Conservation (phyloP, 2,888 invertebrate genomes). For the Eristalis pertinax region DNA sequence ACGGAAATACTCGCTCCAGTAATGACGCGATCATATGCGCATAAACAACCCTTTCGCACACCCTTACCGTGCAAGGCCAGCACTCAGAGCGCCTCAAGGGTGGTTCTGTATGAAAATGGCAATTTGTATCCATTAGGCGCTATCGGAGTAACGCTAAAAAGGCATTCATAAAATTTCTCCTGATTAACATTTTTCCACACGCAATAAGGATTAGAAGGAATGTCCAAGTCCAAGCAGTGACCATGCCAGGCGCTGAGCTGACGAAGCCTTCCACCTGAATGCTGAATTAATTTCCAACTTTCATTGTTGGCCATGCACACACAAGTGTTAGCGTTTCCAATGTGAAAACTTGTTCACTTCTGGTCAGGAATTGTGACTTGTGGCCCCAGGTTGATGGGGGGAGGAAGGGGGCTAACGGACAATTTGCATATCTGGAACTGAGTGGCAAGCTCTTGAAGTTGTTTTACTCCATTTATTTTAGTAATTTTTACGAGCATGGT, state of each 20-base stretch:
- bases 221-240: slow-evolving; percentile 2
- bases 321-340: slow-evolving; percentile 50
- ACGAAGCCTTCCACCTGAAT: slow-evolving; percentile 36
- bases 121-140: slow-evolving; percentile 72
- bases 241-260: not conserved
- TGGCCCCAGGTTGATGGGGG: slow-evolving; percentile 1
- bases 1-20: slow-evolving; percentile 67
- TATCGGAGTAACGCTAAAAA: slow-evolving; percentile 72
- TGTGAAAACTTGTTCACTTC: slow-evolving; percentile 65
- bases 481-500: slow-evolving; percentile 71
- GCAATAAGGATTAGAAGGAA: slow-evolving; percentile 70
- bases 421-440: slow-evolving; percentile 66
- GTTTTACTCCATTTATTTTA: slow-evolving; percentile 55
- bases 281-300: slow-evolving; percentile 68
- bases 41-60: slow-evolving; percentile 69
- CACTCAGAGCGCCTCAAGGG: slow-evolving; percentile 12
- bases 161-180: slow-evolving; percentile 72
- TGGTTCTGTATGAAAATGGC: slow-evolving; percentile 48
- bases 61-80: not conserved
- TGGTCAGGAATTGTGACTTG: not conserved
- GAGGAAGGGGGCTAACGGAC: not conserved
- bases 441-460: slow-evolving; percentile 57
- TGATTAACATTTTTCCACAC: slow-evolving; percentile 71
- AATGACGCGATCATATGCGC: slow-evolving; percentile 71
- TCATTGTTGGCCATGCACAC: slow-evolving; percentile 67